Evolutionary conservation across 2,113 vertebrate species (phyloP).

Genomic region (Probosciger aterrimus): DNA sequence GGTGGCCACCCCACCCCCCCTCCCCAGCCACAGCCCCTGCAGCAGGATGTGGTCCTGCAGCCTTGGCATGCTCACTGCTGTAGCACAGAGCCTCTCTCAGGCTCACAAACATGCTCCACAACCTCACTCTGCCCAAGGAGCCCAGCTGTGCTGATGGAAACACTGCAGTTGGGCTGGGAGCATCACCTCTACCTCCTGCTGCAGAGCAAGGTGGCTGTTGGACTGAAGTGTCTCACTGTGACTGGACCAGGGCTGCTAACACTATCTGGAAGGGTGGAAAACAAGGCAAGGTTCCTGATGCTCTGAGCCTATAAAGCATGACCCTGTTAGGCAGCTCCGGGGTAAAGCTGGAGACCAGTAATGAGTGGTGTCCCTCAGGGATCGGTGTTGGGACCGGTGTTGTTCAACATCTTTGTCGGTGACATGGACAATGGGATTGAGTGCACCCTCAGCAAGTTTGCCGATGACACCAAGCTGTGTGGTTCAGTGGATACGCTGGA

Average conservation of each 20-base stretch:
- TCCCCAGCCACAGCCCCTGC: background rate
- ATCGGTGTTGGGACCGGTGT: too few relatives aligned
- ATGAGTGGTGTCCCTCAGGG: too few relatives aligned
- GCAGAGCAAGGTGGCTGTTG: background rate
- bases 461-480: too few relatives aligned
- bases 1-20: background rate
- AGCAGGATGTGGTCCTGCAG: conserved; percentile 50
- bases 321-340: background rate
- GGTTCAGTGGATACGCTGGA: too few relatives aligned
- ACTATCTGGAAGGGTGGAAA: background rate
- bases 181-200: conserved; percentile 19
- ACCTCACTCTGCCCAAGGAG: background rate
- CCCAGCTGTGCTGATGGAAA: background rate
- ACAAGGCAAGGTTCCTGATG: background rate
- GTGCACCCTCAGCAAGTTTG: too few relatives aligned
- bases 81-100: background rate
- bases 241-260: background rate
- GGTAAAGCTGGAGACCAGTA: background rate
- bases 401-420: too few relatives aligned
- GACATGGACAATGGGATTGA: too few relatives aligned
- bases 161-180: background rate
- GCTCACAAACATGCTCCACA: background rate
- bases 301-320: background rate
- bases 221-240: background rate
- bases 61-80: background rate